Percentiles rank a stretch among this genome's conserved stretches.
phyloP scores from a whole-genome alignment of 2,888 invertebrate genomes.

The Crocallis elinguaria region DNA sequence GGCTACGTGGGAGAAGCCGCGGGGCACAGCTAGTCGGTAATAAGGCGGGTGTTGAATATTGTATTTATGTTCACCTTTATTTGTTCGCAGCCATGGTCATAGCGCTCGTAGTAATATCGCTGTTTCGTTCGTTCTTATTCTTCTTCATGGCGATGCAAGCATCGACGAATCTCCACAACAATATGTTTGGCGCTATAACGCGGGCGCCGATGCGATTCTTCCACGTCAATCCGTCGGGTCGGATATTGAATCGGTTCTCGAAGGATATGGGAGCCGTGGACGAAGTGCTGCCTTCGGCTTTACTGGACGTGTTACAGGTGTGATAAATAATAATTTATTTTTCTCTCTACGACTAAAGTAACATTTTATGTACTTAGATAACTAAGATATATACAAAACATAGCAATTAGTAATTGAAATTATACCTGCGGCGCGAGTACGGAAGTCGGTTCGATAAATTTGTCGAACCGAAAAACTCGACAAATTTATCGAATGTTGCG shows the following conservation, averaged over 20 bases:
- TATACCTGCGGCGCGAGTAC: too few relatives aligned
- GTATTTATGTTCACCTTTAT: not conserved
- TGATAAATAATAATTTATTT: not conserved
- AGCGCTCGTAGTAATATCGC: conserved; percentile 75
- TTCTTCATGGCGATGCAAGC: conserved; percentile 89
- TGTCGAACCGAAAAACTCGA: too few relatives aligned
- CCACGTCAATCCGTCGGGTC: conserved; percentile 92
- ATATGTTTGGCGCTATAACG: conserved; percentile 93
- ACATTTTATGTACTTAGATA: too few relatives aligned
- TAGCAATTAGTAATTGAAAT: too few relatives aligned
- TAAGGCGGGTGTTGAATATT: not conserved
- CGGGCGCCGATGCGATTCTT: conserved; percentile 94
- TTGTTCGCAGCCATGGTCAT: conserved; percentile 72
- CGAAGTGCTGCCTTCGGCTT: conserved; percentile 85
- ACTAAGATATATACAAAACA: too few relatives aligned
- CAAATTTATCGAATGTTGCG: too few relatives aligned
- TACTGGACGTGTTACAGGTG: conserved; percentile 86
- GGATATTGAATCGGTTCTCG: conserved; percentile 94
- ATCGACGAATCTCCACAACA: conserved; percentile 91
- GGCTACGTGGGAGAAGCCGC: too few relatives aligned
- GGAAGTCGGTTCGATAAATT: too few relatives aligned
- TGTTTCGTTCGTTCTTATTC: conserved; percentile 84
- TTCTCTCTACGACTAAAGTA: too few relatives aligned
- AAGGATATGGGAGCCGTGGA: conserved; percentile 93
- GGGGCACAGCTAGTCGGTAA: not conserved